Evolutionary conservation across 2,888 invertebrate genomes (phyloP).

Genomic region (Congeria kusceri): DNA sequence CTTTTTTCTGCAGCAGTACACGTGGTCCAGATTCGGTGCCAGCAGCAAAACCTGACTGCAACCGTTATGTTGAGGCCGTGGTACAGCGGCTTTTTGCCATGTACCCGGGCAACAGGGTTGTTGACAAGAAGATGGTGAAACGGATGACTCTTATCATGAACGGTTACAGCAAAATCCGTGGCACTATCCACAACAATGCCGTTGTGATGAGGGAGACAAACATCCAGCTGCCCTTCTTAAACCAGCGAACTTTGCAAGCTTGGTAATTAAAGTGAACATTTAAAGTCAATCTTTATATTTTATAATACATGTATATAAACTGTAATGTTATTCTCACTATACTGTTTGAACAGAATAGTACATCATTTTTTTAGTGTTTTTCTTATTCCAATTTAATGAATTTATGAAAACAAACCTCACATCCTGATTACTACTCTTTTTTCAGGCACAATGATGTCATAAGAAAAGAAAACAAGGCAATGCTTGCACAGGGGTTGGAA

Average conservation of each 20-base stretch:
- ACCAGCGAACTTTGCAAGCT: constrained; percentile 5
- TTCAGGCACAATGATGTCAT: constrained; percentile 13
- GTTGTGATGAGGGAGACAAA: constrained; percentile 13
- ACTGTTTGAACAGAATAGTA: not conserved
- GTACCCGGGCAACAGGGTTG: too few relatives aligned
- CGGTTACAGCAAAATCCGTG: constrained; percentile 19
- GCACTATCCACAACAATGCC: constrained; percentile 11
- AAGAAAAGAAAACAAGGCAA: not conserved
- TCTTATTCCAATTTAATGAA: not conserved
- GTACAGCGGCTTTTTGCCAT: too few relatives aligned
- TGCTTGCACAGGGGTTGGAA: constrained; percentile 14
- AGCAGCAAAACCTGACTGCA: too few relatives aligned
- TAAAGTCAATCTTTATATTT: too few relatives aligned
- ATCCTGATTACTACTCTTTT: not conserved
- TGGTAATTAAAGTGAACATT: constrained; percentile 15
- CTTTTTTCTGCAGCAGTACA: too few relatives aligned
- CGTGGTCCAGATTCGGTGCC: too few relatives aligned
- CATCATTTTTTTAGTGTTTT: not conserved
- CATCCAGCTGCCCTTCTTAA: constrained; percentile 20
- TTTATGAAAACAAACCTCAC: not conserved
- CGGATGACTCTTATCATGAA: constrained; percentile 14
- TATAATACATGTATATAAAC: too few relatives aligned
- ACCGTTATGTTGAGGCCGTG: too few relatives aligned
- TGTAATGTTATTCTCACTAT: too few relatives aligned
- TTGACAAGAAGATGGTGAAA: not conserved